Base-by-base conservation (phyloP, 2,113 vertebrate genomes). In the Stigmatopora argus region DNA sequence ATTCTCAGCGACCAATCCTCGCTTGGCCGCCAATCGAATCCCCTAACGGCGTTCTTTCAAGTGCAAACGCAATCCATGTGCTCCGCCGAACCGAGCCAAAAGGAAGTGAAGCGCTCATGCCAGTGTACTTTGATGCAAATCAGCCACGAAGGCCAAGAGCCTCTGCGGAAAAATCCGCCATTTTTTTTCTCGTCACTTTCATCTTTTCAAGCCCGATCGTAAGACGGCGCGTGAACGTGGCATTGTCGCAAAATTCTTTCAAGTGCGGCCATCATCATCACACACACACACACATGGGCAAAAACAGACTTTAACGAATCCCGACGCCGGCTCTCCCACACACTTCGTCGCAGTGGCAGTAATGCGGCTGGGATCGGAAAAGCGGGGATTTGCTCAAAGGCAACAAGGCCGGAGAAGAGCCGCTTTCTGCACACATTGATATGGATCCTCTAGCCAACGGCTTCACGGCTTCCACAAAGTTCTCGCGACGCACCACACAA, bases 61-160 rank as follows among this genome's bases (percentile, higher is more conserved):
- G 88, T 90, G 84, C 74, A 88, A 89, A 90, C 87, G 79, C 75
- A 88, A 90, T 85, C 86, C 90, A 91, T 81, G 73, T 92, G 89
- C 26, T 1, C 2, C 26, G 1, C 26, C 3, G 26, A 31, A 3
- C 26, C 26, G 26, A 31, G 26, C 26, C 26, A 31, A 31, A 31
- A 75, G 78, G 76, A 84, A 77, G 65, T 74, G 71, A 86, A 78
- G 80, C 73, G 31, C 80, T 78, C 66, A n/a, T 78, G 74, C 76
- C 79, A 80, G 77, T 83, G 82, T 83, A 75, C 78, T 76, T 81
- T 85, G 84, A 88, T 8, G 81, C 77, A 82, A 85, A 88, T 84
- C 81, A 84, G 73, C 84, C 76, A 13, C 56, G 79, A 84, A 77
- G 69, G 70, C 70, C 67, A 74, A 80, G 79, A 71, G 70, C 75